phyloP scores from a whole-genome alignment of 2,888 invertebrate genomes.

The Fragum fragum region DNA sequence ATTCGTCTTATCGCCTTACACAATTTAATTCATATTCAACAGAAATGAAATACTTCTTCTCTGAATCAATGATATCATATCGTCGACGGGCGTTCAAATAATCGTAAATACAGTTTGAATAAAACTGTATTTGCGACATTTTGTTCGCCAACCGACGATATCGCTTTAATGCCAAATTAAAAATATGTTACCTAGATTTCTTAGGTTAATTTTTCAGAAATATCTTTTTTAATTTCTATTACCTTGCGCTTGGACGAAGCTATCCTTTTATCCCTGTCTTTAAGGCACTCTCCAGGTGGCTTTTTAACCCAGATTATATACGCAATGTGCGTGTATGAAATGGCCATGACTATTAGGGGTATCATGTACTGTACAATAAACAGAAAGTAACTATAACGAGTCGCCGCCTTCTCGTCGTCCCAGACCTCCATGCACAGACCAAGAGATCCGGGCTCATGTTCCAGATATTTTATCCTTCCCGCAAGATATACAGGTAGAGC shows the following conservation, averaged over 20 bases:
- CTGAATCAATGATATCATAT: too few relatives aligned
- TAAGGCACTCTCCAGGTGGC: conserved; percentile 29
- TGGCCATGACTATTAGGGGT: conserved; percentile 24
- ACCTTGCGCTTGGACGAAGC: conserved; percentile 38
- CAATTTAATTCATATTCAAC: too few relatives aligned
- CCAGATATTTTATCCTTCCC: conserved; percentile 12
- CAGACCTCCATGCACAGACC: conserved; percentile 36
- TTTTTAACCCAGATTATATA: conserved; percentile 38
- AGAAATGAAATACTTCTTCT: too few relatives aligned
- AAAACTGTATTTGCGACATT: too few relatives aligned
- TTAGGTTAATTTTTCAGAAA: too few relatives aligned
- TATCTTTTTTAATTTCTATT: background rate
- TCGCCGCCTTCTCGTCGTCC: background rate
- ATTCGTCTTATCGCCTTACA: too few relatives aligned
- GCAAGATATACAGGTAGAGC: conserved; percentile 7
- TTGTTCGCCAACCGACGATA: too few relatives aligned
- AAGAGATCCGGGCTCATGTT: conserved; percentile 26
- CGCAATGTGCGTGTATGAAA: conserved; percentile 33
- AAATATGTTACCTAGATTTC: too few relatives aligned
- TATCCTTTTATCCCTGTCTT: conserved; percentile 28
- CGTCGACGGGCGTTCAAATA: too few relatives aligned
- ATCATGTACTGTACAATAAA: conserved; percentile 20
- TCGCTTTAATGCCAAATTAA: too few relatives aligned
- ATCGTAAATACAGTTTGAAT: too few relatives aligned
- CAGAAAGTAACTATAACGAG: conserved; percentile 25